phyloP scores from a whole-genome alignment of 1,140 invertebrate species.

The Pseudoatta argentina region DNA sequence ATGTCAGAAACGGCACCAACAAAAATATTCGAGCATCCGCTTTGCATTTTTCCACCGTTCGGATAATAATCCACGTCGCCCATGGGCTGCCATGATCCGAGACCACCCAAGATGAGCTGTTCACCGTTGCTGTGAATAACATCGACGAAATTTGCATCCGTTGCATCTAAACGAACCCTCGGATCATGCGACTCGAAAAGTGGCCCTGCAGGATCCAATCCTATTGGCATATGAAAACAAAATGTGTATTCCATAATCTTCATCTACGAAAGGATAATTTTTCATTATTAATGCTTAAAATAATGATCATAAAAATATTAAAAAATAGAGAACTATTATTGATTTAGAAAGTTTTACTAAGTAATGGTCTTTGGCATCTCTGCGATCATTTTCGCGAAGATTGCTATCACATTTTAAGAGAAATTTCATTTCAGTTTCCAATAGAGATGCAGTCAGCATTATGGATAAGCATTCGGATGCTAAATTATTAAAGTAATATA shows the following conservation, averaged over 20 bases:
- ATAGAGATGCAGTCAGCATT: not conserved
- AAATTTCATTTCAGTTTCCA: constrained; percentile 9
- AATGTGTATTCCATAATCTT: not conserved
- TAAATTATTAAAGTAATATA: constrained; percentile 22
- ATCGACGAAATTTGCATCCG: constrained; percentile 96
- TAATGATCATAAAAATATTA: not conserved
- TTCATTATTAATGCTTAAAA: not conserved
- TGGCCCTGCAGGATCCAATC: constrained; percentile 96
- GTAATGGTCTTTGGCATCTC: not conserved
- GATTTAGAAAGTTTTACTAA: not conserved
- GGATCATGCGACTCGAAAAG: constrained; percentile 95
- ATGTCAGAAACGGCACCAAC: constrained; percentile 96
- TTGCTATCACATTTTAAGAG: not conserved
- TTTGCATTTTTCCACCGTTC: constrained; percentile 96
- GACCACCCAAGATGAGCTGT: constrained; percentile 93
- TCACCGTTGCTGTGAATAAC: constrained; percentile 98
- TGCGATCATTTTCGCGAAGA: not conserved
- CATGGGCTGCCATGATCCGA: constrained; percentile 94
- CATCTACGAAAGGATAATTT: not conserved
- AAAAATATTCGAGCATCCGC: constrained; percentile 93
- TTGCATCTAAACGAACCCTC: constrained; percentile 92
- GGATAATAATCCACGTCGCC: constrained; percentile 97
- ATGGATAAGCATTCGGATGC: not conserved
- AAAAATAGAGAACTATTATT: not conserved
- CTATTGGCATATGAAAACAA: constrained; percentile 83